Percentiles rank a stretch among this genome's conserved stretches.
phyloP scores from a whole-genome alignment of 2,797 vertebrate genomes.

The Cuculus canorus region DNA sequence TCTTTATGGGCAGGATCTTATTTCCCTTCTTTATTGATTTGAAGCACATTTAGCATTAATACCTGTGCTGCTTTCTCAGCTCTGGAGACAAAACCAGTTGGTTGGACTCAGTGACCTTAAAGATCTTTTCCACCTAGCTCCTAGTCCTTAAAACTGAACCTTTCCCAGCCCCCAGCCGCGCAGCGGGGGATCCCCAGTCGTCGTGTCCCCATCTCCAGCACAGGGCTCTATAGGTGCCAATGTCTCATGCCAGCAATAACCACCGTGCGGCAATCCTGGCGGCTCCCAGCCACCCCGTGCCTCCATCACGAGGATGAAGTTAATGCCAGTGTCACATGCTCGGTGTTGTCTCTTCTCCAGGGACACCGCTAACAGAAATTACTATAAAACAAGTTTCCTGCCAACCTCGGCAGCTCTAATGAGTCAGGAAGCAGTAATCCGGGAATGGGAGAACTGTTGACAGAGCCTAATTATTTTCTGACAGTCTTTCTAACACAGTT shows the following conservation, averaged over 20 bases:
- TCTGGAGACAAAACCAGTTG: neutral
- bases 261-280: rapidly evolving
- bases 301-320: conserved; percentile 19
- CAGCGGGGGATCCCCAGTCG: too few relatives aligned
- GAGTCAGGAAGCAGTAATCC: conserved; percentile 73
- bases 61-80: neutral
- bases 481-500: conserved; percentile 60
- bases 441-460: conserved; percentile 62
- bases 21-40: neutral
- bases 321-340: neutral
- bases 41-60: neutral
- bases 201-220: too few relatives aligned
- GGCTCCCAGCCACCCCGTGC: neutral
- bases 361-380: conserved; percentile 64
- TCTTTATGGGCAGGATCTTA: neutral
- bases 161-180: too few relatives aligned
- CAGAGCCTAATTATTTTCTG: conserved; percentile 67
- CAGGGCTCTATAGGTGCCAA: too few relatives aligned
- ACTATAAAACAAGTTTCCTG: conserved; percentile 64
- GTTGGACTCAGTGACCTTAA: too few relatives aligned
- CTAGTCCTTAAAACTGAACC: too few relatives aligned
- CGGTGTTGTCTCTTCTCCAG: conserved; percentile 29
- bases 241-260: too few relatives aligned
- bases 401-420: conserved; percentile 65
- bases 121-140: neutral